A percentile compares a stretch with the other conserved stretches of the same genome.
Conservation (phyloP, 2,888 invertebrate genomes). For the Chironomus tentans region DNA sequence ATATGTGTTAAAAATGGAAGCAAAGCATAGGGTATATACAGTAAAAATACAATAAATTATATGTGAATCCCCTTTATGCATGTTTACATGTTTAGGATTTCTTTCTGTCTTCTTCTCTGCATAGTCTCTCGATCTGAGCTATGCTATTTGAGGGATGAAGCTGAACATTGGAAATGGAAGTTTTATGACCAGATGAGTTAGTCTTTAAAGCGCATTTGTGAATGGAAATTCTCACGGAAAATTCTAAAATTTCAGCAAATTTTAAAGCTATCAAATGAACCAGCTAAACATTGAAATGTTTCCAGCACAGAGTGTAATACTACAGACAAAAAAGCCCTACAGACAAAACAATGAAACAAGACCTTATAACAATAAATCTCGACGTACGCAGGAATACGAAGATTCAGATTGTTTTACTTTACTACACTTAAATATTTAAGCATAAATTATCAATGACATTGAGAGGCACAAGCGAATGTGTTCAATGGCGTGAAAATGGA, state of each 20-base stretch:
- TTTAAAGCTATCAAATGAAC: no score
- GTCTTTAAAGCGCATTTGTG: neutral
- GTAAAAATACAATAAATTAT: conserved; percentile 1
- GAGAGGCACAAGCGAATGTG: neutral
- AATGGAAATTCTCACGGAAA: neutral
- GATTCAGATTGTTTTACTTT: neutral
- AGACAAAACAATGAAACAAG: neutral
- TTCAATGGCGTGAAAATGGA: neutral
- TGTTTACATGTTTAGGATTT: conserved; percentile 4
- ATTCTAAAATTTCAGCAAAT: no score
- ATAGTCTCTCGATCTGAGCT: no score
- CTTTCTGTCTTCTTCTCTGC: neutral
- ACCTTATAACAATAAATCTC: neutral
- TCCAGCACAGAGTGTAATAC: no score
- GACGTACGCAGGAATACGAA: no score
- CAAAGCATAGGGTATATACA: neutral
- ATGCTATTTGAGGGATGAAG: no score
- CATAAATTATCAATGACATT: conserved; percentile 2
- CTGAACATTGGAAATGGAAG: no score
- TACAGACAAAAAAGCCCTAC: no score
- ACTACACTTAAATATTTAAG: neutral
- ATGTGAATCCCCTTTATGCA: conserved; percentile 1
- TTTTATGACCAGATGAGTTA: no score
- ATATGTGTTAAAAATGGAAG: neutral
- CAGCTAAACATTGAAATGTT: no score